Conservation (phyloP, 1,140 invertebrate species). For the Heliconius congener region DNA sequence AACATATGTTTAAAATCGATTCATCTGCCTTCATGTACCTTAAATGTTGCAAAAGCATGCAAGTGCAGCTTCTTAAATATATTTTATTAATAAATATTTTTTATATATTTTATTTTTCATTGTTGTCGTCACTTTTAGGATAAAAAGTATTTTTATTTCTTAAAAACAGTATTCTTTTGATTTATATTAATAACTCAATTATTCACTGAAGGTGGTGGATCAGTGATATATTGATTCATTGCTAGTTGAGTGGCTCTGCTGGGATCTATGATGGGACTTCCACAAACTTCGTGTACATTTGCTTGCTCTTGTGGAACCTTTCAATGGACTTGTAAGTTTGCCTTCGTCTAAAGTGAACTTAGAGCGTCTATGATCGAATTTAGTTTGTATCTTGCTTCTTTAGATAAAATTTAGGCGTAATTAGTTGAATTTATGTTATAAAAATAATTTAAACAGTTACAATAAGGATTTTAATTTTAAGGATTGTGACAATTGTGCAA, state of each 20-base stretch:
- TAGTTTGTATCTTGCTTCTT: background rate
- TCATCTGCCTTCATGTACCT: too few species aligned
- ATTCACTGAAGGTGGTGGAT: background rate
- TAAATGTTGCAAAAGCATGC: too few species aligned
- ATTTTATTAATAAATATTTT: too few species aligned
- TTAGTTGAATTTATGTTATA: background rate
- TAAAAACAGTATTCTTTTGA: background rate
- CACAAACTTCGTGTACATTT: conserved; percentile 5
- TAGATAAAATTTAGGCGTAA: background rate
- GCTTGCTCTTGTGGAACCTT: conserved; percentile 3
- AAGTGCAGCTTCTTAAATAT: too few species aligned
- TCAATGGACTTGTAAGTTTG: background rate
- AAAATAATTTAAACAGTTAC: too few species aligned
- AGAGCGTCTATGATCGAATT: background rate
- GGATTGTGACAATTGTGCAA: too few species aligned
- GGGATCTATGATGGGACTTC: background rate
- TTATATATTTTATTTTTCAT: too few species aligned
- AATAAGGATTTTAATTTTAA: too few species aligned
- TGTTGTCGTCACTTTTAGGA: background rate
- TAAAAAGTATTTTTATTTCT: background rate
- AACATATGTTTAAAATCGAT: too few species aligned
- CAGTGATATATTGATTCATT: background rate
- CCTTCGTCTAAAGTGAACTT: background rate
- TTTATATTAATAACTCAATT: background rate
- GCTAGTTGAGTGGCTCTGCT: background rate